These are phyloP conservation scores for Metellina segmentata DNA, from an alignment of 2,888 invertebrate species.

Conservation along the genomic window DNA sequence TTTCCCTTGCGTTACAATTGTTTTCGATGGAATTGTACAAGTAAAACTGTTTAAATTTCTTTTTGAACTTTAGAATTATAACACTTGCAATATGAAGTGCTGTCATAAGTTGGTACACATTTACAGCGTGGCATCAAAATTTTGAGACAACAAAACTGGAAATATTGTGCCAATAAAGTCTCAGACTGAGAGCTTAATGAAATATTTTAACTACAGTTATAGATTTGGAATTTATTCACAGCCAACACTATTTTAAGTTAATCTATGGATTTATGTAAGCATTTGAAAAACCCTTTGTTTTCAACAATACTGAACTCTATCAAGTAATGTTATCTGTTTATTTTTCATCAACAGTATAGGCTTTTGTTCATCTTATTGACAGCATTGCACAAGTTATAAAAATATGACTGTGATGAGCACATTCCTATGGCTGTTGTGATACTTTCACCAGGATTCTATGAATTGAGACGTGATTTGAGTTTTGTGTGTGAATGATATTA, in stretches of 20 bases:
- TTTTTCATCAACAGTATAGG: background rate
- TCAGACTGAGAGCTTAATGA: constrained; percentile 40
- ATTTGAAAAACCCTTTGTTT: background rate
- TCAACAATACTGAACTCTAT: background rate
- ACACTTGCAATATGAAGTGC: background rate
- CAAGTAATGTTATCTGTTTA: background rate
- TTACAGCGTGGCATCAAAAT: background rate
- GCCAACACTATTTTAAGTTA: too few species aligned
- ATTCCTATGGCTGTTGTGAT: constrained; percentile 57
- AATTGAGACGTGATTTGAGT: background rate
- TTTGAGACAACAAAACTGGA: background rate
- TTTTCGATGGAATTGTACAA: too few species aligned
- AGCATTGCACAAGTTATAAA: constrained; percentile 19
- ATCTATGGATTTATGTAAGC: too few species aligned
- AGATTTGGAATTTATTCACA: too few species aligned
- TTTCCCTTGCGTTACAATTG: too few species aligned
- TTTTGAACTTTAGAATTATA: background rate
- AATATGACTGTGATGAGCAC: constrained; percentile 61
- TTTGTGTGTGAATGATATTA: background rate
- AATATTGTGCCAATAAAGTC: constrained; percentile 43
- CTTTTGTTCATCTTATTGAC: background rate
- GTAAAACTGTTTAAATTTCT: background rate
- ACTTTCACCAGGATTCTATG: constrained; percentile 4
- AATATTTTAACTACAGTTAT: constrained; percentile 3
- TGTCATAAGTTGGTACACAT: background rate